A percentile compares a stretch with the other conserved stretches of the same genome.
Evolutionary conservation across 2,888 invertebrate species (phyloP).

Genomic region (Drepanosiphum platanoidis): DNA sequence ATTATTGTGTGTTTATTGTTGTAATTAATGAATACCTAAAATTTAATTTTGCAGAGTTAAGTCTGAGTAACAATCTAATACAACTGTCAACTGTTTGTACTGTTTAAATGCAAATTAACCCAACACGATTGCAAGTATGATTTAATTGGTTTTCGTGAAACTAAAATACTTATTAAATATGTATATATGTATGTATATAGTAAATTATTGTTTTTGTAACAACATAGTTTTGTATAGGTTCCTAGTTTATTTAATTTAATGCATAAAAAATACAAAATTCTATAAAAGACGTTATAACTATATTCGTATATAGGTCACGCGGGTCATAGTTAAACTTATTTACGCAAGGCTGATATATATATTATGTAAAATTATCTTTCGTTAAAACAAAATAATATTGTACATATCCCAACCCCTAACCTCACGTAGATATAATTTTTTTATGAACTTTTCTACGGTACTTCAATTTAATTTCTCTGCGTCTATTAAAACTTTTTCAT

Average conservation of each 20-base stretch:
- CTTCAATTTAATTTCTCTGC: slow-evolving; percentile 40
- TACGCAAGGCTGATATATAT: not conserved
- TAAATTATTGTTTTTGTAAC: not conserved
- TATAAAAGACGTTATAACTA: slow-evolving; percentile 27
- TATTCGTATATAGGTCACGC: slow-evolving; percentile 29
- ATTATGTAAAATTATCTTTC: slow-evolving; percentile 28
- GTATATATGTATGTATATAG: not conserved
- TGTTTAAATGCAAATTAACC: not conserved
- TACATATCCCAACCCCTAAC: slow-evolving; percentile 1
- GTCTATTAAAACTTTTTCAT: slow-evolving; percentile 41
- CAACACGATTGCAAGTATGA: not conserved
- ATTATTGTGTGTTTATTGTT: too few relatives aligned
- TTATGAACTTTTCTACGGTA: slow-evolving; percentile 24
- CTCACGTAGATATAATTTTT: slow-evolving; percentile 28
- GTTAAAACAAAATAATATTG: slow-evolving; percentile 33
- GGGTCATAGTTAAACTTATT: slow-evolving; percentile 34
- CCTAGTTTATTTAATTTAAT: slow-evolving; percentile 1
- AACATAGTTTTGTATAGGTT: not conserved
- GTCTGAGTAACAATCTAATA: too few relatives aligned
- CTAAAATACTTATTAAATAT: too few relatives aligned
- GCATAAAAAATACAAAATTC: not conserved
- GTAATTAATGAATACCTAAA: too few relatives aligned
- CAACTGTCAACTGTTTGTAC: too few relatives aligned
- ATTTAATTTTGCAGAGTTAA: too few relatives aligned
- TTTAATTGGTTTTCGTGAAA: not conserved